Evolutionary conservation across 2,113 vertebrate species (phyloP).

Genomic region (Corythornis vintsioides): DNA sequence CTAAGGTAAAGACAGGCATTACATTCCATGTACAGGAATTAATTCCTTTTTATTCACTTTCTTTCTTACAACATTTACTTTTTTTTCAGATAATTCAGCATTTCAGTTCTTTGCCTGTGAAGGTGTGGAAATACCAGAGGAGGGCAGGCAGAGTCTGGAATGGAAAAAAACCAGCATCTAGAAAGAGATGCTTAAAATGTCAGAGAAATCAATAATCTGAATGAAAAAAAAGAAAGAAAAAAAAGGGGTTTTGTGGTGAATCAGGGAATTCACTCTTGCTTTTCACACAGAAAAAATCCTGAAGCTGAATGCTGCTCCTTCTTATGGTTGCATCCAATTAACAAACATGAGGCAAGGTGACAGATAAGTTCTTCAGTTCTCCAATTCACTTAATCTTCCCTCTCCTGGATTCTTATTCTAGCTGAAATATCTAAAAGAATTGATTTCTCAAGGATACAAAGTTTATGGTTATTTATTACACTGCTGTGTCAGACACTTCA

Average conservation of each 20-base stretch:
- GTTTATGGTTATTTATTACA: slow-evolving; percentile 9
- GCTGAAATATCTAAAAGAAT: slow-evolving; percentile 1
- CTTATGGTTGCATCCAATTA: not conserved
- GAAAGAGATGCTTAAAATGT: slow-evolving; percentile 30
- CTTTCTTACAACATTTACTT: not conserved
- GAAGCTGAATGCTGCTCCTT: not conserved
- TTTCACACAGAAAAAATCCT: not conserved
- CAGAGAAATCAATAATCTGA: slow-evolving; percentile 40
- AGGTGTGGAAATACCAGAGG: slow-evolving; percentile 66
- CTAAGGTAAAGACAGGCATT: not conserved
- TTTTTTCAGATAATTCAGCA: not conserved
- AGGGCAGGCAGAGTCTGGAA: slow-evolving; percentile 70
- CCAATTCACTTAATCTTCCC: not conserved
- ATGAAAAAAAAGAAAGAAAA: not conserved
- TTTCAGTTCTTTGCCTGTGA: slow-evolving; percentile 43
- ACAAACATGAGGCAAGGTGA: slow-evolving; percentile 23
- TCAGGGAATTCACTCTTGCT: not conserved
- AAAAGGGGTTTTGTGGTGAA: not conserved
- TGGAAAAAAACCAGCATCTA: slow-evolving; percentile 1
- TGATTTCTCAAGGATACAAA: slow-evolving; percentile 27
- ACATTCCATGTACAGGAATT: not conserved
- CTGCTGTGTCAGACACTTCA: not conserved
- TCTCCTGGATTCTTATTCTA: not conserved
- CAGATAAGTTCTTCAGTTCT: slow-evolving; percentile 7
- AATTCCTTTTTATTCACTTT: not conserved